Base-by-base conservation (phyloP, 2,888 invertebrate genomes). In the Eremobia ochroleuca region DNA sequence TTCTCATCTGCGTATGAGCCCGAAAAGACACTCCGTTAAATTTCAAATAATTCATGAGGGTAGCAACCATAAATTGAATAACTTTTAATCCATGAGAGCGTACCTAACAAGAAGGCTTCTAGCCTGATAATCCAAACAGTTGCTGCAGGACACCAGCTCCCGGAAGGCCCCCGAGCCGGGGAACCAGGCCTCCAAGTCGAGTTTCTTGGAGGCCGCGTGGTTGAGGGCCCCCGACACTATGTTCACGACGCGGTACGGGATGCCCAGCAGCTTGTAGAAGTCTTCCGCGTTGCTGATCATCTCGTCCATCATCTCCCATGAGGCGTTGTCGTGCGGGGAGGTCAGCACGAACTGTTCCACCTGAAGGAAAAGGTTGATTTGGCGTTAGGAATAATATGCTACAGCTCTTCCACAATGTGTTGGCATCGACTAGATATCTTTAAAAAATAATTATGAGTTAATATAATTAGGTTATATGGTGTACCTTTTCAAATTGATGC, bases 131-230 rank as follows among this genome's bases (percentile, higher is more conserved):
- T 99, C 99, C 59, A 99, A 97, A 92, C 99, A 99, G 95, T 99
- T 99, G 90, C 99, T 99, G 96, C 99, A 99, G 0, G 99, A 99
- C 3, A 99, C 99, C 79, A 99, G 97, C 96, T 99, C 99, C 69
- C 99, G 97, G 95, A 98, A 99, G 3, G 99, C 99, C 0, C 98
- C 98, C 0, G 99, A 99, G 37, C 99, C 99, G 0, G 99, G 99
- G 95, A 99, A 99, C 99, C 99, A 99, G 0, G 99, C 99, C 94
- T 99, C 99, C 84, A 99, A 95, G 95, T 99, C 99, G 59, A 99
- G 96, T 94, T 99, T 99, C 97, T 99, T 99, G 0, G 99, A 97
- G 11, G 99, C 99, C 1, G 99, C 99, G 95, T 99, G 99, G 96
- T 99, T 99, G 3, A 99, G 97, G 1, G 99, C 99, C 11, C 99